Percentiles rank a stretch among this genome's conserved stretches.
Evolutionary conservation across 2,797 vertebrate genomes (phyloP).

Genomic region (Scyliorhinus canicula): DNA sequence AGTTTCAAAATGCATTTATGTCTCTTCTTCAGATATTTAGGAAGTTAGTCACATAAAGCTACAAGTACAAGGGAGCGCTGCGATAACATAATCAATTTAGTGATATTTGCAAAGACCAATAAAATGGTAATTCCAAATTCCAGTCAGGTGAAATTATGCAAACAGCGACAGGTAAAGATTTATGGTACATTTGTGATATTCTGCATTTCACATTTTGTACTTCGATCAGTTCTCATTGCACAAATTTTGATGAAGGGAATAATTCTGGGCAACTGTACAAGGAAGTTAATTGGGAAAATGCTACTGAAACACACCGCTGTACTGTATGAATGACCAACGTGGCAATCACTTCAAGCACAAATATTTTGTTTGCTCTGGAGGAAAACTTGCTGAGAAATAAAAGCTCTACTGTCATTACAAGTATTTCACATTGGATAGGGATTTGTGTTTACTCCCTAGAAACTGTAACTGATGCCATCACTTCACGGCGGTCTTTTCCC

Average conservation of each 20-base stretch:
- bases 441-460: background rate
- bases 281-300: background rate
- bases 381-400: background rate
- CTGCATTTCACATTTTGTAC: background rate
- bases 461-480: background rate
- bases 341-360: background rate
- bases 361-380: background rate
- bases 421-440: background rate
- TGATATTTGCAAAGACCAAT: background rate
- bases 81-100: background rate
- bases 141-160: background rate
- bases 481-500: background rate
- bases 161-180: background rate
- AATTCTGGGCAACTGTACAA: background rate
- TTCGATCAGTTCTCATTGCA: background rate
- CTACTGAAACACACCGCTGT: background rate
- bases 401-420: background rate
- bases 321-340: background rate
- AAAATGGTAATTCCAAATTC: background rate
- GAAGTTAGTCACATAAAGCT: background rate
- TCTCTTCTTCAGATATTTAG: background rate
- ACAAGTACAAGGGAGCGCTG: background rate
- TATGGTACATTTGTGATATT: background rate
- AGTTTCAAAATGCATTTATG: background rate
- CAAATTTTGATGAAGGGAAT: background rate